Base-by-base conservation (phyloP, 2,797 vertebrate genomes). In the Ctenochaetus hawaiiensis region DNA sequence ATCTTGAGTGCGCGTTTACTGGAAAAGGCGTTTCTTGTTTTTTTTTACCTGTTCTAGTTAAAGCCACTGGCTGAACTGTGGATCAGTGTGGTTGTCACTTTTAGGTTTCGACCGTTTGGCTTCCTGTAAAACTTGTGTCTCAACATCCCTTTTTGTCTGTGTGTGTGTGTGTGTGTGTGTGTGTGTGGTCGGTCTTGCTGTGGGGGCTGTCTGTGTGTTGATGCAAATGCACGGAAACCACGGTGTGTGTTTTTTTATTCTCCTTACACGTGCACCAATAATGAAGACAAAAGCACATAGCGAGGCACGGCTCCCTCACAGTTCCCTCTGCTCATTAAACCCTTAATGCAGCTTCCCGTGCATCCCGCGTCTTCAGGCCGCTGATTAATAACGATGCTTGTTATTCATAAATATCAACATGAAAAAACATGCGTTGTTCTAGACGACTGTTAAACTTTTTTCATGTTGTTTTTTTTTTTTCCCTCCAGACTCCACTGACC, bases 341-440 rank as follows among this genome's bases (percentile, higher is more conserved):
- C 37, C 58, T 84, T 86, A 84, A 87, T 85, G 85, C 82, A 63
- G 84, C 83, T 92, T 94, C 91, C 88, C 88, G 83, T 84, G 82
- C 77, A 63, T 23, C 26, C 26, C 26, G 60, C 79, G 85, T 93
- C 87, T 90, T 70, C 83, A 82, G 83, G 88, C 87, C 80, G 64
- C 72, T 88, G 85, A 92, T 92, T 94, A 88, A 92, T 89, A 91
- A 91, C 67, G 76, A 73, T 51, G 57, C 78, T 80, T 88, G 80
- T 90, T 91, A 54, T 88, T 83, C 78, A 88, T 87, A 86, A 91
- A 90, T 88, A 83, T 84, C 52, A 53, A 63, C 44, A 68, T 78
- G 83, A 90, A 87, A 87, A 56, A 91, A 89, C 77, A 41, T 81
- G 70, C 77, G 75, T 59, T 75, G 80, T 73, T 64, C 72, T 72